Base-by-base conservation (phyloP, 2,113 vertebrate species). In the Zootoca vivipara region DNA sequence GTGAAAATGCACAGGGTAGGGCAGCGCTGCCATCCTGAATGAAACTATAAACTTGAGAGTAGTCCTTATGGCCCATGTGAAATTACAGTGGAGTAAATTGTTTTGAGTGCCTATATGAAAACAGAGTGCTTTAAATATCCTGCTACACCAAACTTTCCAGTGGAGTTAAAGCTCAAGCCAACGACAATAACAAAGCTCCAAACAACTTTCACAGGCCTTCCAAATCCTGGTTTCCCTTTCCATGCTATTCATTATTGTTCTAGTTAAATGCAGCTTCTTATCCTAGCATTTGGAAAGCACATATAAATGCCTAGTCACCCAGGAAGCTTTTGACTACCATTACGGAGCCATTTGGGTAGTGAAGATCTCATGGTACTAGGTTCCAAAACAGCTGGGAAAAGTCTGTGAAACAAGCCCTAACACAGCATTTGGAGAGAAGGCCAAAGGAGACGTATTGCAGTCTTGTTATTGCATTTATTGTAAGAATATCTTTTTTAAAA, bases 1-100 rank as follows among this genome's bases (percentile, higher is more conserved):
- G 80, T 92, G 8, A 52, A 93, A 90, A 42, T 69, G 28, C 40
- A 40, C 38, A 58, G 75, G n/a, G 65, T 24, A 86, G 4, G 72
- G 20, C 5, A 85, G 2, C 28, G 52, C 28, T 26, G 15, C 35
- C 20, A 73, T 26, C 46, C 22, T 84, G 42, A 84, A 52, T 84
- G 42, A 84, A 52, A 73, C 26, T 46, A 69, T 38, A 62, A 56
- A 62, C 22, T 67, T 83, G 64, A 69, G 35, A 82, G 35, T 30
- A 9, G 56, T 38, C 30, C 42, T 30, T 22, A 28, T 46, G 26
- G 28, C n/a, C 38, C 64, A 42, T 67, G 70, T 30, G 88, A 67
- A 5, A 79, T 69, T 33, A 42, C 18, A 69, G 75, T 69, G 75
- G n/a, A 46, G 13, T 52, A 52, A 65, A 33, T 15, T 6, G 3